Base-by-base conservation (phyloP, 30 jellyfish, hydroid and myxozoan species). In the Pseudorhiza aurosa region DNA sequence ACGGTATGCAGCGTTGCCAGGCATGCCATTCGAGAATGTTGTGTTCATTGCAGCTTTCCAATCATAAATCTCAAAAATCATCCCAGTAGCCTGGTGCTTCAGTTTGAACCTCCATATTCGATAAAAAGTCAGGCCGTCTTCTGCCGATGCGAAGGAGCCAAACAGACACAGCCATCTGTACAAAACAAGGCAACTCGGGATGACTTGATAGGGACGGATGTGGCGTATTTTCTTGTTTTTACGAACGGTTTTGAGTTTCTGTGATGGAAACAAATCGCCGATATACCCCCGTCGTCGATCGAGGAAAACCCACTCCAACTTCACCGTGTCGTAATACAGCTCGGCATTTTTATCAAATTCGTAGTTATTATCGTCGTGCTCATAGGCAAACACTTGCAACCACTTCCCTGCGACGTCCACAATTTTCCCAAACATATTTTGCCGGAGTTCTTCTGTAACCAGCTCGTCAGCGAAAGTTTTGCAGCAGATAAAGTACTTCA, bases 41-140 rank as follows among this genome's bases (percentile, higher is more conserved):
- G 95, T 72, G 27, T 91, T 82, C 96, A 88, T 87, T 14, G 97
- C 99, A 2, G 99, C 99, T 75, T 94, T 94, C 99, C 99, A 94
- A 42, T 94, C 99, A 58, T 97, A 94, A 26, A 94, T 83, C 70
- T 94, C 99, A 87, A 94, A 94, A 18, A 94, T 76, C 87, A 81
- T 68, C 4, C 99, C 97, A 0, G 99, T 77, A n/a, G 87, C 95
- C 17, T 49, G 58, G 64, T 94, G 99, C 36, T 78, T 87, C 77
- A 94, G 78, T 17, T 95, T 90, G 65, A 94, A 94, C 46, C 97
- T 73, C 99, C 99, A 94, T 15, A 94, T 83, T 12, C 99, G 87
- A 58, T 94, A 94, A 77, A 94, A 94, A 19, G 99, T 94, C 33
- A 94, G 87, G 8, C 99, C 99, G 35, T 81, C 93, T 59, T 94